Percentiles rank a stretch among this genome's conserved stretches.
Evolutionary conservation across 2,888 invertebrate genomes (phyloP).

Genomic region (Drosophila picticornis): DNA sequence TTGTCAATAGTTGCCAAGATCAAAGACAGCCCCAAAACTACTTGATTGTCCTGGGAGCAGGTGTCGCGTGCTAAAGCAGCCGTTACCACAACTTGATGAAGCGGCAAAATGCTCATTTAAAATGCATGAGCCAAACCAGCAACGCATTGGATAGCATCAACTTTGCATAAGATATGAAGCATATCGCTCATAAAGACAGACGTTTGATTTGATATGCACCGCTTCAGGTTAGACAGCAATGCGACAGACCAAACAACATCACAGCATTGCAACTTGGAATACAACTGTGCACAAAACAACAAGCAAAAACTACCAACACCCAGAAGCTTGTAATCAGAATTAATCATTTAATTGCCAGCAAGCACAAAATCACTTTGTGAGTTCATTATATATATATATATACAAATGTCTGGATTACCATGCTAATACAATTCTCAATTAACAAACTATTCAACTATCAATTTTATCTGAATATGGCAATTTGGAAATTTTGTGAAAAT

Average conservation of each 20-base stretch:
- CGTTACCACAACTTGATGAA: conserved; percentile 25
- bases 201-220: conserved; percentile 30
- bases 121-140: conserved; percentile 35
- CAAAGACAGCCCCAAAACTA: conserved; percentile 62
- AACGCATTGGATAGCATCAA: conserved; percentile 1
- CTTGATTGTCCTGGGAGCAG: conserved; percentile 37
- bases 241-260: neutral
- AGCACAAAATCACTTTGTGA: neutral
- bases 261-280: neutral
- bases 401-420: neutral
- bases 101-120: conserved; percentile 42
- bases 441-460: neutral
- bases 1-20: conserved; percentile 73
- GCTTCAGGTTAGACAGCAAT: conserved; percentile 6
- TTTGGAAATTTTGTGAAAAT: neutral
- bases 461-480: neutral
- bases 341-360: conserved; percentile 6
- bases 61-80: conserved; percentile 32
- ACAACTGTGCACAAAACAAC: neutral
- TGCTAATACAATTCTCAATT: neutral
- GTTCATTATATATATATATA: neutral
- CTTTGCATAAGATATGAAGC: conserved; percentile 23
- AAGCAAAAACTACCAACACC: neutral
- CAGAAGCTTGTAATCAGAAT: neutral
- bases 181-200: neutral